Evolutionary conservation across 2,113 vertebrate species (phyloP).

Genomic region (Mustela nigripes): DNA sequence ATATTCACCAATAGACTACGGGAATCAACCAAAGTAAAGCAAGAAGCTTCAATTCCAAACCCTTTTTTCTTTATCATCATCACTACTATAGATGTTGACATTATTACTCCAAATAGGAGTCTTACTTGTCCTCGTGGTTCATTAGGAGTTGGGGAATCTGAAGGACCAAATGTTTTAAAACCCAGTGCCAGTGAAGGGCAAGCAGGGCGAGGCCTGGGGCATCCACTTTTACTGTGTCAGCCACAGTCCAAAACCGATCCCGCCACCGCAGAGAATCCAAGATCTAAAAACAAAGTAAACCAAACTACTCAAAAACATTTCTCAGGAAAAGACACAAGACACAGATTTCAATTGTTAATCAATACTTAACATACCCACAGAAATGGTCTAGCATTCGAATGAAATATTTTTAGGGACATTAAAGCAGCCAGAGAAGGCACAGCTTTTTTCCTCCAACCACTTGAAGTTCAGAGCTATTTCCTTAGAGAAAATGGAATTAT

Average conservation of each 20-base stretch:
- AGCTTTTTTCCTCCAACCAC: background rate
- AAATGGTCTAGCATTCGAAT: background rate
- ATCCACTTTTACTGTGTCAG: conserved; percentile 91
- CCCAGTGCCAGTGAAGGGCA: conserved; percentile 98
- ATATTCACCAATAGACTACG: background rate
- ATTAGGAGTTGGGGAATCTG: conserved; percentile 91
- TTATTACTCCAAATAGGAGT: background rate
- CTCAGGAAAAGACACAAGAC: background rate
- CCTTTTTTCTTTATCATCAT: background rate
- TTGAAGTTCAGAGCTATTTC: background rate
- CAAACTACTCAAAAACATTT: conserved; percentile 46
- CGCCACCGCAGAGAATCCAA: conserved; percentile 92
- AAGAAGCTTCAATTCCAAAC: conserved; percentile 11
- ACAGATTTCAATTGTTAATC: background rate
- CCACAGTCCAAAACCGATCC: conserved; percentile 94
- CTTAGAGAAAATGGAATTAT: background rate
- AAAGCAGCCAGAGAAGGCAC: background rate
- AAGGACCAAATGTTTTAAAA: conserved; percentile 93
- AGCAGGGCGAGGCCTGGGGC: conserved; percentile 91
- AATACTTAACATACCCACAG: background rate
- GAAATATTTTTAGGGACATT: background rate
- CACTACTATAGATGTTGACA: background rate
- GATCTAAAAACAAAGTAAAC: conserved; percentile 79
- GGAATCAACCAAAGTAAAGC: background rate
- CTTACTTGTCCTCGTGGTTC: conserved; percentile 92